Conservation (phyloP, 2,113 vertebrate species). For the Phocoena phocoena region DNA sequence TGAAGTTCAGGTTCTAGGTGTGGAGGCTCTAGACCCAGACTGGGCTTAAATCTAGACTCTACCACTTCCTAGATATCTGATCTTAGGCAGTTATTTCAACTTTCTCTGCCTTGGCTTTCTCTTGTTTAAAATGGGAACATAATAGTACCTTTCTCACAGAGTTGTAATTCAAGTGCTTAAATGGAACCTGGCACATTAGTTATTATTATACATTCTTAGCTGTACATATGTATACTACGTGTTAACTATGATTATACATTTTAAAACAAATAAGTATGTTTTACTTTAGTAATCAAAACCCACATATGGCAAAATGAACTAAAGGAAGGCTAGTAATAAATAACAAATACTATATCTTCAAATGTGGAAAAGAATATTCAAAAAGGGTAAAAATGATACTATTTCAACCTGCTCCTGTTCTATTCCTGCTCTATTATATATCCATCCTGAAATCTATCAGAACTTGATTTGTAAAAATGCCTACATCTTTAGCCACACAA, state of each 20-base stretch:
- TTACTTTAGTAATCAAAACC: slow-evolving; percentile 15
- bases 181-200: background rate
- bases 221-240: background rate
- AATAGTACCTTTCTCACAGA: background rate
- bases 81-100: background rate
- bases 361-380: background rate
- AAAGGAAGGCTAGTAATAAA: background rate
- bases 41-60: background rate
- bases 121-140: background rate
- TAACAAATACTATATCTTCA: background rate
- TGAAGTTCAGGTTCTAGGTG: background rate
- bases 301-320: slow-evolving; percentile 21
- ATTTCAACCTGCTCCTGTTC: background rate
- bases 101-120: background rate
- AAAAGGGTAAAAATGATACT: background rate
- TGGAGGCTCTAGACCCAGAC: background rate
- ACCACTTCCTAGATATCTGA: background rate
- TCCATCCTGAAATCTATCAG: background rate
- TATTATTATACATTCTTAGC: background rate
- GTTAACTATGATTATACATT: background rate
- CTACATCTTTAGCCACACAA: background rate
- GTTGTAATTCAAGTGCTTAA: background rate
- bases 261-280: background rate
- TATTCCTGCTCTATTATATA: background rate
- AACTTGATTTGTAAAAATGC: background rate